Base-by-base conservation (phyloP, 2,888 invertebrate species). In the Scaptomyza polygonia region DNA sequence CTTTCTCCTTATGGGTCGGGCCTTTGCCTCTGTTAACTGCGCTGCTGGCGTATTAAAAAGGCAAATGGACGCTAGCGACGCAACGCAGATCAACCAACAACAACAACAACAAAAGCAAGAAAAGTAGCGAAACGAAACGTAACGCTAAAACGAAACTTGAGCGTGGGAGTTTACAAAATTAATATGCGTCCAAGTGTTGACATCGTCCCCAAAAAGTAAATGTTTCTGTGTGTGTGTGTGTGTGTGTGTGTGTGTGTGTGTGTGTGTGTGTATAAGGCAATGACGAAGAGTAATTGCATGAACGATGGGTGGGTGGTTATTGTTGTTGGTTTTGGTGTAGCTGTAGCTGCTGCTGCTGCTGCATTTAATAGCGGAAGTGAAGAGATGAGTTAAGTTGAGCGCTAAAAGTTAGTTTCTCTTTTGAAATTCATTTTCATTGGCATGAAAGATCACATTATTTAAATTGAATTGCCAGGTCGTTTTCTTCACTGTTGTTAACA, bases 391-490 rank as follows among this genome's bases (percentile, higher is more conserved):
- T 62, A 49, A 66, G 62, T 34, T 63, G 62, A 66, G 62, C 40
- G 51, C 48, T 40, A 51, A 54, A 62, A 66, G 61, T 62, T 56
- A 86, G 84, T 82, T 80, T 84, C 88, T 79, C 80, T 88, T 83
- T 87, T 82, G 83, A 77, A 81, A 72, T 85, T 85, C 74, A 77
- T 84, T 84, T 84, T 79, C 86, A 86, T 88, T 86, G 84, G 73
- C 80, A 78, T 83, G 77, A 86, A 86, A 87, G 86, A 88, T 89
- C 77, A 81, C 86, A 87, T 88, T 88, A 89, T 89, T 89, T 88
- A 88, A 89, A 88, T 89, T 83, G 80, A 88, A 89, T 86, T 87
- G 82, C 78, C 73, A 68, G 54, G 42, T 43, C 48, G 67, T 67
- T 68, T 68, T 67, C 56, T 64, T 66, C 67, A 65, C 45, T 42